A percentile compares a stretch with the other conserved stretches of the same genome.
Evolutionary conservation across 2,888 invertebrate genomes (phyloP).

Genomic region (Dione vanillae): DNA sequence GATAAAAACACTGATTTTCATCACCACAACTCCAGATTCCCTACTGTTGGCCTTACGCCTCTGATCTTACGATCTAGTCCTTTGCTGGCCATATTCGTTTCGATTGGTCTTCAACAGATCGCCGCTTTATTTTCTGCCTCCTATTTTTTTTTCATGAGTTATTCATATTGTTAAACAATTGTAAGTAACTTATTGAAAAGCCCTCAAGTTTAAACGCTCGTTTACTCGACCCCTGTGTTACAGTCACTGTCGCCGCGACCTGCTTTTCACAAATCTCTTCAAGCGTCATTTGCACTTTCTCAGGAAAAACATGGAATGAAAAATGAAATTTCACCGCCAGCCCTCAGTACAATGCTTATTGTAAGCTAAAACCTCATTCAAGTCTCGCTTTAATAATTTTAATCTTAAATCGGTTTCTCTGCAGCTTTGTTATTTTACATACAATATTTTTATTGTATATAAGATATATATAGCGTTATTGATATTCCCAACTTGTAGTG

Average conservation of each 20-base stretch:
- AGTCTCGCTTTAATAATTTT: slow-evolving; percentile 37
- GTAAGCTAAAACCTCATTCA: slow-evolving; percentile 49
- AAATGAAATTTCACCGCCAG: slow-evolving; percentile 77
- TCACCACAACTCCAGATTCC: too few species aligned
- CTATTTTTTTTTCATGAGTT: too few species aligned
- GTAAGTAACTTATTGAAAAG: not conserved
- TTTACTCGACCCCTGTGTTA: slow-evolving; percentile 52
- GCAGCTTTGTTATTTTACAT: slow-evolving; percentile 18
- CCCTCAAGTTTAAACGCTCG: slow-evolving; percentile 48
- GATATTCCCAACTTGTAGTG: not conserved
- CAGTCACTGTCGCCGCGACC: slow-evolving; percentile 59
- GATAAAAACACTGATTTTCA: too few species aligned
- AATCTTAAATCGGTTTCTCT: slow-evolving; percentile 23
- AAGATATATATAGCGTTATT: not conserved
- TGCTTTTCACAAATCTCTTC: slow-evolving; percentile 66
- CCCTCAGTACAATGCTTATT: slow-evolving; percentile 57
- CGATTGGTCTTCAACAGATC: too few species aligned
- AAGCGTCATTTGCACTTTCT: slow-evolving; percentile 79
- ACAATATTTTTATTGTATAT: not conserved
- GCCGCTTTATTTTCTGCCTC: too few species aligned
- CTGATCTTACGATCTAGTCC: too few species aligned
- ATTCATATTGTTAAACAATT: too few species aligned
- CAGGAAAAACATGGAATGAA: slow-evolving; percentile 75
- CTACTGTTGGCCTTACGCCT: too few species aligned
- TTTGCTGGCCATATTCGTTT: too few species aligned